Base-by-base conservation (phyloP, 2,797 vertebrate genomes). In the Liparis tanakae region DNA sequence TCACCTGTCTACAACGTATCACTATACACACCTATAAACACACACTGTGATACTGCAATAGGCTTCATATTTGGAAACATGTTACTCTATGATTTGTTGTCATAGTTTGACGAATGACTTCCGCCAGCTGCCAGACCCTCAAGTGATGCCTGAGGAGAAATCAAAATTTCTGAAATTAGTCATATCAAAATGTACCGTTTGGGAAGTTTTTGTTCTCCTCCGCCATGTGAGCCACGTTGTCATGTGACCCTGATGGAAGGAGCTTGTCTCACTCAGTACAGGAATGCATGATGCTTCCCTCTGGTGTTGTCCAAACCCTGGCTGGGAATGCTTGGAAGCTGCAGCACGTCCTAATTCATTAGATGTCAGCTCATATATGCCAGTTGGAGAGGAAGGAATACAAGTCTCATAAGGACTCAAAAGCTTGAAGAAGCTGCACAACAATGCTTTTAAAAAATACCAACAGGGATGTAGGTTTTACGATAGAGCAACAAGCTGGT, bases 291-390 rank as follows among this genome's bases (percentile, higher is more conserved):
- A 36, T 17, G 46, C 65, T 50, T 67, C 9, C 6, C 22, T 7
- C 53, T 14, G n/a, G 43, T 75, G 65, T 18, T 74, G 60, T 80
- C 60, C 73, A 41, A 79, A 73, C 73, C 64, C 60, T 20, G 64
- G 55, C 34, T 78, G 44, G 61, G 74, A 73, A 67, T 76, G 68
- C 79, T 59, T 74, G 18, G 48, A 46, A 67, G 58, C 72, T 82
- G 48, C 51, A 25, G 7, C 25, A 51, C 67, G 34, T 74, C 44
- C 13, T 17, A 39, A 15, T n/a, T 61, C 3, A 69, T n/a, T 6
- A 43, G 17, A 56, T 70, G 70, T 41, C 14, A 75, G 20, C 10
- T 55, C 64, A 65, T 6, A 30, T 14, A 67, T 36, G 17, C 0
- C 33, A 57, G 12, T 12, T 39, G n/a, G 22, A 30, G 10, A 39